Evolutionary conservation across 2,888 invertebrate genomes (phyloP).

Genomic region (Lumbricus terrestris): DNA sequence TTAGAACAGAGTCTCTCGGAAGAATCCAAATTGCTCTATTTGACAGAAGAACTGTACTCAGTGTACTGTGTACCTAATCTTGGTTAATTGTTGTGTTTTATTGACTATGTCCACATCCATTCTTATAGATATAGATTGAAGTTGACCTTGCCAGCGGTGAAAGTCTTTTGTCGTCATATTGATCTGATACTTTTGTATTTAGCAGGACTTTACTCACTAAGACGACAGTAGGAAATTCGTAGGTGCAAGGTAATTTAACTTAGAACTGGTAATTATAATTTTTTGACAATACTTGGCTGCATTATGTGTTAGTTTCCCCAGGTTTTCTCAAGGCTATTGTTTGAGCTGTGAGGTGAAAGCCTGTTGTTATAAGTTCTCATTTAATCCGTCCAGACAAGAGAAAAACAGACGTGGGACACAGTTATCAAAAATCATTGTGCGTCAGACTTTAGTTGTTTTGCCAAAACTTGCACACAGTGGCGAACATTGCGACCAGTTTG

Average conservation of each 20-base stretch:
- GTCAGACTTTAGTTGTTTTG: not conserved
- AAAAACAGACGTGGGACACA: not conserved
- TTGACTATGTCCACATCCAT: too few relatives aligned
- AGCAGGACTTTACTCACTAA: not conserved
- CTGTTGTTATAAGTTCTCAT: not conserved
- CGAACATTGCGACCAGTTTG: not conserved
- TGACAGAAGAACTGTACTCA: not conserved
- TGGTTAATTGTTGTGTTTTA: not conserved
- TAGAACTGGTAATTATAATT: not conserved
- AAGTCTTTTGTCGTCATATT: not conserved
- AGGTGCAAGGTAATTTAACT: not conserved
- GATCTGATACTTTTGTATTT: not conserved
- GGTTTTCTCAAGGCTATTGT: not conserved
- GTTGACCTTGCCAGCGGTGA: not conserved
- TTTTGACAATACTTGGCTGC: not conserved
- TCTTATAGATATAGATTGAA: too few relatives aligned
- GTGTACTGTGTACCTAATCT: constrained; percentile 3
- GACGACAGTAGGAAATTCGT: not conserved
- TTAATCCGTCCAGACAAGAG: not conserved
- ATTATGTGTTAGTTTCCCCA: not conserved
- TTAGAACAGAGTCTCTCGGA: too few relatives aligned
- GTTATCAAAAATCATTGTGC: not conserved
- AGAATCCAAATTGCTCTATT: not conserved
- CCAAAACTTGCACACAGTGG: not conserved
- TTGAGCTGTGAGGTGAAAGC: not conserved